Evolutionary conservation across 2,113 vertebrate species (phyloP).

Genomic region (Promerops cafer): DNA sequence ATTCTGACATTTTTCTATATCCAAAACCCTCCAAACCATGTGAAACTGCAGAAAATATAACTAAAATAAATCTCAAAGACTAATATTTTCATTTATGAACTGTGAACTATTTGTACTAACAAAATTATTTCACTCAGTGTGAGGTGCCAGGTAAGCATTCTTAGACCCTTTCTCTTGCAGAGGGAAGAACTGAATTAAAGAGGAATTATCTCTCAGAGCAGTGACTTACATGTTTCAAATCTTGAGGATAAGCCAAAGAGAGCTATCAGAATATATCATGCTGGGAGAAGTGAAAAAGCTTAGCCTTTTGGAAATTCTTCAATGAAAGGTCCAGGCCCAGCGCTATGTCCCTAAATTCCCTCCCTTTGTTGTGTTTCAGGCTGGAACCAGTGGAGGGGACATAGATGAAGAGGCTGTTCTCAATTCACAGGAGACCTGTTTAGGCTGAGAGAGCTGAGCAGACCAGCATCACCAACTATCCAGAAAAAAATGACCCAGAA

Average conservation of each 20-base stretch:
- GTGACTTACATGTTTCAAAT: background rate
- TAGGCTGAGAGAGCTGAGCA: background rate
- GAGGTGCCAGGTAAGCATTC: background rate
- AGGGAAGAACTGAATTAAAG: background rate
- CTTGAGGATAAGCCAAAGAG: background rate
- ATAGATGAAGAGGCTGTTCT: background rate
- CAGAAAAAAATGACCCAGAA: background rate
- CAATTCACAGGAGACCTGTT: background rate
- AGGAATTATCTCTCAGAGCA: background rate
- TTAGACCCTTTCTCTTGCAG: background rate
- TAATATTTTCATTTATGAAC: conserved; percentile 7
- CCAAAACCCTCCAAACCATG: background rate
- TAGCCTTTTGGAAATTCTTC: background rate
- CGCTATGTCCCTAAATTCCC: background rate
- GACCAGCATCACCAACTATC: background rate
- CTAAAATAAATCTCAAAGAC: background rate
- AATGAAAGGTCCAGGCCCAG: background rate
- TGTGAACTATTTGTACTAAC: background rate
- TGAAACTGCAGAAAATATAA: background rate
- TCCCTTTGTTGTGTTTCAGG: background rate
- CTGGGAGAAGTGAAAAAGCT: background rate
- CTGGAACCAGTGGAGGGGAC: background rate
- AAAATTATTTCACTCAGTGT: background rate
- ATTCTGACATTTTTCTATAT: background rate
- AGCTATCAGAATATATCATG: background rate